Base-by-base conservation (phyloP, 2,888 invertebrate genomes). In the Lissonota sp. region DNA sequence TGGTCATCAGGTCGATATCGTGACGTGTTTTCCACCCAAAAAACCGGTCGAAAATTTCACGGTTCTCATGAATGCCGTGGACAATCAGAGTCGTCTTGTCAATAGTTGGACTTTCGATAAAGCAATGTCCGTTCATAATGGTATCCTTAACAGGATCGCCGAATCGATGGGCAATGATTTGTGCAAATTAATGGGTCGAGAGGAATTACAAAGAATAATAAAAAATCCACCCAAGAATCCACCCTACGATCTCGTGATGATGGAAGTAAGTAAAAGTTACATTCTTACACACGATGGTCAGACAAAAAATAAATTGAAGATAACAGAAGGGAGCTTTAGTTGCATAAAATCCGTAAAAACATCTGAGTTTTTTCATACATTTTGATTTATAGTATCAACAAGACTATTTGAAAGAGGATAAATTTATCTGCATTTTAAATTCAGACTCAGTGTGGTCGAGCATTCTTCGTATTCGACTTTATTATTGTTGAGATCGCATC, bases 1-100 rank as follows among this genome's bases (percentile, higher is more conserved):
- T 14, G 93, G 94, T 0, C 94, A 94, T 82, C 92, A 92, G 72
- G 90, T 93, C 6, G 89, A 89, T 14, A 85, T 90, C 0, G 84
- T 90, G 5, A 87, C 84, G 16, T 83, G 86, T 64, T 85, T 83
- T 55, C 82, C 84, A 26, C 53, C 81, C 42, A 80, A 84, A 44
- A 84, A 85, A 39, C 76, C 84, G 0, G 14, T 69, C 0, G 40
- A 78, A 5, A 85, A 86, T 80, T 81, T 84, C 14, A 83, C 63
- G 5, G 62, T 80, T 3, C 67, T 86, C 3, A 69, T 85, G 37
- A 84, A 85, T 72, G 77, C 83, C n/a, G 83, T 64, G 10, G 73
- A 77, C 12, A 75, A 66, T 0, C 67, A 79, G 26, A 16, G 64
- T 8, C 82, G 69, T 42, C 16, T 78, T 1, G 78, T 84, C 0